These are phyloP conservation scores for Megaceryle alcyon DNA, from an alignment of 2,797 vertebrate genomes.

Conservation along the genomic window DNA sequence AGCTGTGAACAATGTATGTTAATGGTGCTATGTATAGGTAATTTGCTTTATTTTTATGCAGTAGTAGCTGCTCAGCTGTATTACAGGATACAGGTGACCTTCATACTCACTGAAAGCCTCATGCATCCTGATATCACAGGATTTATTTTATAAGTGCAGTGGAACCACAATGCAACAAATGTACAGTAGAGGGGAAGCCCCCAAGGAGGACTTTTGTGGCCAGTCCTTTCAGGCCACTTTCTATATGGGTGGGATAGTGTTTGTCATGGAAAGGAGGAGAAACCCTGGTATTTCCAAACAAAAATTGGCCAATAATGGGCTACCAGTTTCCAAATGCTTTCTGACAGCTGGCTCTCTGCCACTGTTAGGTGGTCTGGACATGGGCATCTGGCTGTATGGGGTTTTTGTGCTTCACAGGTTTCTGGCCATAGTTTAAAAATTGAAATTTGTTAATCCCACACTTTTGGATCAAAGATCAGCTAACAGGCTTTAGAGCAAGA, in stretches of 20 bases:
- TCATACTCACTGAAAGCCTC: neutral
- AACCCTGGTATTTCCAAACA: neutral
- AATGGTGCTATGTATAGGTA: neutral
- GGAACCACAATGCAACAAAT: accelerated
- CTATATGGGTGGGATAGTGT: neutral
- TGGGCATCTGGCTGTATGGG: neutral
- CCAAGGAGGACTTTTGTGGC: neutral
- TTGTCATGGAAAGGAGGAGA: neutral
- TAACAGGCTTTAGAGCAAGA: neutral
- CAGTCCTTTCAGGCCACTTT: neutral
- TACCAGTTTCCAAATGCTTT: neutral
- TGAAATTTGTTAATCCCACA: neutral
- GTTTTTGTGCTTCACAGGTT: neutral
- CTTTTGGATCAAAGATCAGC: neutral
- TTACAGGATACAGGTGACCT: neutral
- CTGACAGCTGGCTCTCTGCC: neutral
- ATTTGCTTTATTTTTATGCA: neutral
- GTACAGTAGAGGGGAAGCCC: neutral
- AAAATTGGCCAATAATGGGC: neutral
- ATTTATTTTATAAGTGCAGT: neutral
- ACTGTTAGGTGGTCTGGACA: neutral
- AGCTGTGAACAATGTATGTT: neutral
- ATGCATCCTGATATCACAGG: neutral
- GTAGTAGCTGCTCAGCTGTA: neutral
- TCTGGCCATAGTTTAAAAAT: neutral